A percentile compares a stretch with the other conserved stretches of the same genome.
These are phyloP conservation scores for Hypanus sabinus DNA, from an alignment of 2,113 vertebrate genomes.

Conservation along the genomic window DNA sequence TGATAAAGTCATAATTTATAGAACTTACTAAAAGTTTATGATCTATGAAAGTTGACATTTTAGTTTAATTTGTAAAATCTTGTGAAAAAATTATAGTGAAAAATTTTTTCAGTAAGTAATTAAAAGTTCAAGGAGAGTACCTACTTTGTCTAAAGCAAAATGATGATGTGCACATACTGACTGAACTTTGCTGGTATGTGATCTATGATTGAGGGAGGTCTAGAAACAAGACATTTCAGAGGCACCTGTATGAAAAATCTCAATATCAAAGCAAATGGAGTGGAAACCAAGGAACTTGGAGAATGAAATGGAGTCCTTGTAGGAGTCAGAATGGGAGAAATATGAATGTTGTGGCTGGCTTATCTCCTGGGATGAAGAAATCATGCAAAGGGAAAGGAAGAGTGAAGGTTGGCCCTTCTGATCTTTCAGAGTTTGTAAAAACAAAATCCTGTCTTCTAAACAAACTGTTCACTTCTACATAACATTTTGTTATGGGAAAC, in stretches of 20 bases:
- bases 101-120: background rate
- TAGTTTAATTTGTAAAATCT: background rate
- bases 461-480: background rate
- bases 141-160: no score
- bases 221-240: no score
- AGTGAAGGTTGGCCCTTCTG: background rate
- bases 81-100: background rate
- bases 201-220: no score
- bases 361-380: no score
- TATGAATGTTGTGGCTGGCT: no score
- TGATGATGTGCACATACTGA: background rate
- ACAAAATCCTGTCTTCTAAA: background rate
- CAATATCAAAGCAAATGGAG: no score
- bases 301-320: no score
- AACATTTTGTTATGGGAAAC: background rate
- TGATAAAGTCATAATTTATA: background rate
- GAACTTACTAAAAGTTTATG: background rate
- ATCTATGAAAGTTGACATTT: background rate
- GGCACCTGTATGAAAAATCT: no score
- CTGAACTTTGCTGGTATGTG: no score
- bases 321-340: no score
- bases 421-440: background rate
- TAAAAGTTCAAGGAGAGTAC: background rate
- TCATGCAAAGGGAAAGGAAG: no score
- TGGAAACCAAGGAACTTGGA: no score